A percentile compares a stretch with the other conserved stretches of the same genome.
These are phyloP conservation scores for Ophion ellenae DNA, from an alignment of 2,888 invertebrate species.

Conservation along the genomic window DNA sequence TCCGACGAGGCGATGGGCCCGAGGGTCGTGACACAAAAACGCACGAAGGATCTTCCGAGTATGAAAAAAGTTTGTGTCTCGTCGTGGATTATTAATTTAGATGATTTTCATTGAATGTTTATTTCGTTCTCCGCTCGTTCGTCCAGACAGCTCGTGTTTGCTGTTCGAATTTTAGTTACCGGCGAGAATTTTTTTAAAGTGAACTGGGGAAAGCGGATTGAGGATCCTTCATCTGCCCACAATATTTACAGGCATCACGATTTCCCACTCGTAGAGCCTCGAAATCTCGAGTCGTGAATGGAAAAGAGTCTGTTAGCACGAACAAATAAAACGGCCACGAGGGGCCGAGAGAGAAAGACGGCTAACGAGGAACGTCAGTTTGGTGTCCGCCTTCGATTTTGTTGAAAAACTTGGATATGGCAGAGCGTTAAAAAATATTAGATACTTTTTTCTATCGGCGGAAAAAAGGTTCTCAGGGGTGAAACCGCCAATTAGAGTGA, in stretches of 20 bases:
- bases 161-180: slow-evolving; percentile 67
- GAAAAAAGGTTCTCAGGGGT: too few relatives aligned
- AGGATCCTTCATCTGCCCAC: slow-evolving; percentile 73
- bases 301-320: slow-evolving; percentile 32
- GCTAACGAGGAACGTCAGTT: not conserved
- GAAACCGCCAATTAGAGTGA: too few relatives aligned
- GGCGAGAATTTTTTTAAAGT: slow-evolving; percentile 65
- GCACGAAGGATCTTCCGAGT: too few relatives aligned
- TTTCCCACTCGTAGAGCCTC: slow-evolving; percentile 56
- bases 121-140: too few relatives aligned
- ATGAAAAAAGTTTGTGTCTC: too few relatives aligned
- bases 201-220: slow-evolving; percentile 59
- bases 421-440: too few relatives aligned
- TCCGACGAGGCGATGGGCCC: not conserved
- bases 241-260: slow-evolving; percentile 76
- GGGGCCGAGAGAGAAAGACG: slow-evolving; percentile 62
- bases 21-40: not conserved
- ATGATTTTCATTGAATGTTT: too few relatives aligned
- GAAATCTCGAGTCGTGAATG: slow-evolving; percentile 46
- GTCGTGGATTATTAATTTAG: too few relatives aligned
- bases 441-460: too few relatives aligned
- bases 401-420: too few relatives aligned
- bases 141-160: too few relatives aligned
- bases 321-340: slow-evolving; percentile 62
- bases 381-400: too few relatives aligned